Percentiles rank a stretch among this genome's conserved stretches.
phyloP scores from a whole-genome alignment of 2,797 vertebrate species.

The Cyclopterus lumpus region DNA sequence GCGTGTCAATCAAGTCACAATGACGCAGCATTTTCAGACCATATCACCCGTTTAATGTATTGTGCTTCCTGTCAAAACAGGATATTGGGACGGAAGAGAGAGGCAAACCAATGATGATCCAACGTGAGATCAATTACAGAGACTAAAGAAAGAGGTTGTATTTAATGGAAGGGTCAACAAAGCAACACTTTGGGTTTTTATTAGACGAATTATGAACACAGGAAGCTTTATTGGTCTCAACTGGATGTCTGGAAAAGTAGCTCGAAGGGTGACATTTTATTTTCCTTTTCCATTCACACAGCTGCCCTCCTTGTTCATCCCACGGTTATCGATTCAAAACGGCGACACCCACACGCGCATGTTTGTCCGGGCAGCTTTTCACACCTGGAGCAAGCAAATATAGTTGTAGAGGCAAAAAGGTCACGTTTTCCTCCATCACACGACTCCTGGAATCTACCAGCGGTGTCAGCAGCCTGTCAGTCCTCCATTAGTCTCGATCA shows the following conservation, averaged over 20 bases:
- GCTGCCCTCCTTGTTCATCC: neutral
- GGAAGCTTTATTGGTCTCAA: neutral
- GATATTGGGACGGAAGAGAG: neutral
- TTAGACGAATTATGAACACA: neutral
- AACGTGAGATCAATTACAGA: neutral
- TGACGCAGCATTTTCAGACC: conserved; percentile 5
- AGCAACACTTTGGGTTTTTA: neutral
- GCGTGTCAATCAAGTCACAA: conserved; percentile 4
- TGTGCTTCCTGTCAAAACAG: neutral
- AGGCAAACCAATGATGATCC: neutral
- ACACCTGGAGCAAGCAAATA: neutral
- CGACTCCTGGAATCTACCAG: neutral
- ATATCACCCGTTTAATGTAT: neutral
- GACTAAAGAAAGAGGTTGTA: neutral
- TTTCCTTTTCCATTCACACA: neutral
- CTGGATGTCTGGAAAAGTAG: neutral
- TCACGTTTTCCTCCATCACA: neutral
- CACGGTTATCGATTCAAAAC: neutral
- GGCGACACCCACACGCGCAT: neutral
- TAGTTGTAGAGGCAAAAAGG: neutral
- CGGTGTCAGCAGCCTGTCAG: conserved; percentile 1
- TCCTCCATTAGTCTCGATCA: conserved; percentile 17
- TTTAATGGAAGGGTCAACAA: neutral
- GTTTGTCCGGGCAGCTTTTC: neutral
- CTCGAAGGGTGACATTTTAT: no score